phyloP scores from a whole-genome alignment of 1,140 invertebrate genomes.

The Conus betulinus region DNA sequence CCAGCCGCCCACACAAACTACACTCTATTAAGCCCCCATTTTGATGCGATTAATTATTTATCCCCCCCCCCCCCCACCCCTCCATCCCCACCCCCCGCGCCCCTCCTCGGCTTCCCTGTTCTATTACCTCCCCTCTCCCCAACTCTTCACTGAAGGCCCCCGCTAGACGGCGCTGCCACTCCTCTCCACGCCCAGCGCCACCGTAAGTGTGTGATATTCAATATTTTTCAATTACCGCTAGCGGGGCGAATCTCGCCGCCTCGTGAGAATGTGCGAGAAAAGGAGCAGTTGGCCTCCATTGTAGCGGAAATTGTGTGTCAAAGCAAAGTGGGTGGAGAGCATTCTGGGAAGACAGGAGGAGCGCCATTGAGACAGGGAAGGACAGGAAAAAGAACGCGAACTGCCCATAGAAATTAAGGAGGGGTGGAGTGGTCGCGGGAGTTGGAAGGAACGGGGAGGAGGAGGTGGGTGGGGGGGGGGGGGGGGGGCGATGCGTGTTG shows the following conservation, averaged over 20 bases:
- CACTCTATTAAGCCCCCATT: constrained; percentile 35
- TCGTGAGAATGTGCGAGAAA: constrained; percentile 25
- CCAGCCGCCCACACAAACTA: constrained; percentile 12
- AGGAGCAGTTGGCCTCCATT: constrained; percentile 25
- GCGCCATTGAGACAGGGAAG: background rate
- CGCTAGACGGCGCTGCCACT: constrained; percentile 31
- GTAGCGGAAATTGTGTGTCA: constrained; percentile 26
- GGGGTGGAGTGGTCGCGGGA: background rate
- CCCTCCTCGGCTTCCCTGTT: background rate
- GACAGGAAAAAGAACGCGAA: background rate
- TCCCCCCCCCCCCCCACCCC: no score
- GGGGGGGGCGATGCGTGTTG: background rate
- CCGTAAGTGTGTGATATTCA: constrained; percentile 24
- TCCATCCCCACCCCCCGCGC: no score
- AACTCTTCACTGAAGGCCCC: no score
- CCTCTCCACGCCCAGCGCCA: background rate
- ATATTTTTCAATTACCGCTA: constrained; percentile 29
- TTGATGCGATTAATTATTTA: constrained; percentile 7
- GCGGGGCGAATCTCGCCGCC: background rate
- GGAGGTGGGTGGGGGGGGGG: background rate
- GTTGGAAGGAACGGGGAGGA: background rate
- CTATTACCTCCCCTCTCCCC: constrained; percentile 10
- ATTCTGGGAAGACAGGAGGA: constrained; percentile 23
- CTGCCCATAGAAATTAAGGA: background rate
- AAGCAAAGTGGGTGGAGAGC: constrained; percentile 11